Percentiles rank a stretch among this genome's conserved stretches.
These are phyloP conservation scores for Spilogale gracilis DNA, from an alignment of 2,113 vertebrate species.

Conservation along the genomic window DNA sequence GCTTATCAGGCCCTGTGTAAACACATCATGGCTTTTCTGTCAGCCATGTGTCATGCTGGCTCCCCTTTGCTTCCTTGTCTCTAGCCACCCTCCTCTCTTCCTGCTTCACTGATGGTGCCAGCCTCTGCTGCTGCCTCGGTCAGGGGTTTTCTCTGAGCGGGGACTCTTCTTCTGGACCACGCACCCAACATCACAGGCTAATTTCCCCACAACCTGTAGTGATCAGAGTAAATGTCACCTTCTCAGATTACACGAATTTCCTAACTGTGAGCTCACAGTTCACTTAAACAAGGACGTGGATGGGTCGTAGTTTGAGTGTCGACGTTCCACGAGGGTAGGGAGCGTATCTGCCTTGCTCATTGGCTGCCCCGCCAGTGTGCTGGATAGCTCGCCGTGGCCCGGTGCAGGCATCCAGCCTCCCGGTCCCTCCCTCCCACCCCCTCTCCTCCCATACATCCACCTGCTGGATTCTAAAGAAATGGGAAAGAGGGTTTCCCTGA, in stretches of 20 bases:
- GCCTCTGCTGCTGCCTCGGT: background rate
- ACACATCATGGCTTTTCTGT: background rate
- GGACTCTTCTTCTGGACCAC: background rate
- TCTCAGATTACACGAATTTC: background rate
- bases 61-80: background rate
- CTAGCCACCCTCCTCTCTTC: rapidly evolving
- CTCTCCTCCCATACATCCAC: background rate
- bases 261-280: background rate
- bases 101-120: background rate
- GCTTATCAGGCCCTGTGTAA: background rate
- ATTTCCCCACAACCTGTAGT: background rate
- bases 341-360: rapidly evolving
- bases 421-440: no score
- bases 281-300: background rate
- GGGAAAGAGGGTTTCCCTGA: background rate
- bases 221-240: background rate
- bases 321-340: background rate
- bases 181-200: background rate
- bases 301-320: background rate
- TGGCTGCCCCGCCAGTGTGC: rapidly evolving
- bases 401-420: rapidly evolving
- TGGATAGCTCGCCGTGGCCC: no score
- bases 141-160: background rate
- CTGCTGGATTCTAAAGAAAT: background rate
- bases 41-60: rapidly evolving